Evolutionary conservation across 2,888 invertebrate genomes (phyloP), one percentile per base, ranked within the genome.

Genomic region (Limnephilus lunatus): DNA sequence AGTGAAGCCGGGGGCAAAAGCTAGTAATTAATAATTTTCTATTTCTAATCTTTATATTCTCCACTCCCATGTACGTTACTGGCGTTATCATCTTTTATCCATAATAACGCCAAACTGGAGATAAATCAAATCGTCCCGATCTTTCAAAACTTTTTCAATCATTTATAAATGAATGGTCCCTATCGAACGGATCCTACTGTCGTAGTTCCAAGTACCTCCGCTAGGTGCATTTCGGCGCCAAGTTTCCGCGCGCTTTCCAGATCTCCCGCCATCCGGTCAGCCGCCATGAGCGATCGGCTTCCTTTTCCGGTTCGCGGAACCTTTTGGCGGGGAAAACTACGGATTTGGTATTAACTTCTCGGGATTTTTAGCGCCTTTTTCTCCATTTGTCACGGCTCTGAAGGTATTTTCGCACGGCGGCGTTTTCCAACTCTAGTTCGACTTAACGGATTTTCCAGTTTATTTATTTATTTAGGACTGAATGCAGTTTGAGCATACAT

Each of bases 261-360:
- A 83, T 83, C 32, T 83, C 35, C 83, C 83, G 25, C 25, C 83
- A 35, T 83, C 83, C 83, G 83, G 83, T 83, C 83, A 25, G 83
- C 83, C 35, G 83, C 83, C 83, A 35, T 83, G 83, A 83, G 83
- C 83, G 83, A 83, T 83, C 83, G 83, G 15, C 83, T 83, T 83
- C 83, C 83, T 32, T n/a, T 83, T 83, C 83, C 83, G 83, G 83
- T 83, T 39, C 35, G 83, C 35, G 35, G 83, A 83, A 83, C 83
- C 83, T 83, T 83, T 32, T 68, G 39, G 83, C 83, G 83, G 32
- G 32, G 83, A 83, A 83, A 83, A 83, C 35, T 83, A 83, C 83
- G 83, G 83, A 83, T 83, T 83, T 83, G 25, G 68, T 68, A 68
- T 68, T 68, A 68, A 83, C 83, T 32, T 32, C 35, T 83, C 35